Base-by-base conservation (phyloP, 1,140 invertebrate species). In the Wiebesia pumilae region DNA sequence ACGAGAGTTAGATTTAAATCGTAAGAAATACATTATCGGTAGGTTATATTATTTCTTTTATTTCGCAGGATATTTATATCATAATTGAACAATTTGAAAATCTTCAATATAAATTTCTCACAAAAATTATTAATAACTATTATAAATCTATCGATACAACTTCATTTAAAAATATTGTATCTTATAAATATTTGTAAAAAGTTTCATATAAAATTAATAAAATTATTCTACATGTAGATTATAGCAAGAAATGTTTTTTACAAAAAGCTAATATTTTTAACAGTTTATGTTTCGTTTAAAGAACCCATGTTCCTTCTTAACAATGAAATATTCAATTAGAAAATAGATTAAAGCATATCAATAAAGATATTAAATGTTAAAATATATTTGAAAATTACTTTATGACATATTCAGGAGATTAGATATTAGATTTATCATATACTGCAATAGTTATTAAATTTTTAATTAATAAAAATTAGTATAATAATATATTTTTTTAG, bases 1-100 rank as follows among this genome's bases (percentile, higher is more conserved):
- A 67, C 3, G 86, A 84, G 16, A 75, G 82, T 51, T 87, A 88
- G 24, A 78, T 62, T 10, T 27, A 38, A 62, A 58, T 30, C 24
- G 71, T 54, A 86, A 51, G 6, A n/a, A 33, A 51, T 77, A 43
- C 0, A 69, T 73, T 81, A 81, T 73, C 33, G 65, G 40, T 80
- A 54, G 0, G n/a, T 85, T 38, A 9, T 30, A 4, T 10, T 58
- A 62, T 24, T 51, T 47, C 6, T 62, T 71, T 35, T 71, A 62
- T 27, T 4, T 62, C 6, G 27, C 4, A 27, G 21, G 21, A 62
- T 62, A 27, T 27, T 62, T 10, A 4, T 54, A 54, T 54, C 19
- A 54, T 54, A 2, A 54, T 16, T 14, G 19, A 54, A 54, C 3
- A 2, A 54, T 54, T 54, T 54, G 16, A 54, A 21, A 54, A 16